Percentiles rank a stretch among this genome's conserved stretches.
Evolutionary conservation across 2,113 vertebrate genomes (phyloP).

Genomic region (Nothoprocta perdicaria): DNA sequence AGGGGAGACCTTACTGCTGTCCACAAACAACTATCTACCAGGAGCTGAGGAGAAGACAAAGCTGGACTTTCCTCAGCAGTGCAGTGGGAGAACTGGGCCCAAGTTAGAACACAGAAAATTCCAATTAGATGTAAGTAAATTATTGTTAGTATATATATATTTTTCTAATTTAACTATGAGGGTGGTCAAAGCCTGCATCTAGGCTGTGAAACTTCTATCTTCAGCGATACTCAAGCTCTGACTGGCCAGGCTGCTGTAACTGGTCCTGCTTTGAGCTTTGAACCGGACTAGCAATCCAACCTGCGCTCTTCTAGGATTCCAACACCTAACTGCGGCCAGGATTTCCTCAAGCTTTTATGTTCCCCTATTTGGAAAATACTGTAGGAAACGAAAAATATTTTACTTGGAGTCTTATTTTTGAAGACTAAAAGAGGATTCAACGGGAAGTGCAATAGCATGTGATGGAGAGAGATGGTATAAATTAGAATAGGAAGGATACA

Average conservation of each 20-base stretch:
- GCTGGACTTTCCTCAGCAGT: background rate
- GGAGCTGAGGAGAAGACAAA: background rate
- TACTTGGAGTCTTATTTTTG: background rate
- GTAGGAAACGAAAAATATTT: background rate
- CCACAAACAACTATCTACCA: background rate
- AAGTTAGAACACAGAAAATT: background rate
- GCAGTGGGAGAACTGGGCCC: accelerated
- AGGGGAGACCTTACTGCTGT: background rate
- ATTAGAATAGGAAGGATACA: background rate
- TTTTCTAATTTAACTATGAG: background rate
- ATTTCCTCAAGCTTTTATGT: background rate
- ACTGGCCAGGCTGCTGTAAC: background rate
- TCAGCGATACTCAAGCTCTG: background rate
- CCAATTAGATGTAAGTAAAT: background rate
- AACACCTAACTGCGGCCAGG: background rate
- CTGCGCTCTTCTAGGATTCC: background rate
- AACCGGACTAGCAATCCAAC: background rate
- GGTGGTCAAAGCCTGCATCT: background rate
- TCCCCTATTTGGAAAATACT: background rate
- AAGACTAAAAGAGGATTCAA: background rate
- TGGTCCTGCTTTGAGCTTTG: background rate
- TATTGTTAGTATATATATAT: background rate
- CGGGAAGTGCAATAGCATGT: background rate
- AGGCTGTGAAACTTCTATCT: background rate
- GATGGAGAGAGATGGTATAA: background rate